A percentile compares a stretch with the other conserved stretches of the same genome.
These are phyloP conservation scores for Clarias pachynema DNA, from an alignment of 2,797 vertebrate genomes.

Conservation along the genomic window DNA sequence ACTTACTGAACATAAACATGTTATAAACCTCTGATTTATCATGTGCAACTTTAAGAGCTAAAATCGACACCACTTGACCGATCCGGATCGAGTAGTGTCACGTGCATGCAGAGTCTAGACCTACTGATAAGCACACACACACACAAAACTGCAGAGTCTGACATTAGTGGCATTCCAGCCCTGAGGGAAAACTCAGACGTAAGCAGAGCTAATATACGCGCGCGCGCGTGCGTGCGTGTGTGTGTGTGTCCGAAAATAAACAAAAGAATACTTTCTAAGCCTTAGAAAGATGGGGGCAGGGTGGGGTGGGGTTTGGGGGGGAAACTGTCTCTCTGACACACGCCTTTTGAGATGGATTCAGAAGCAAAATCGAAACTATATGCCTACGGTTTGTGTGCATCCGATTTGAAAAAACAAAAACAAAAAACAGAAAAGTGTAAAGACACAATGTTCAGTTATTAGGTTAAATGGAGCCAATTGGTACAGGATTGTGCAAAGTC, in stretches of 20 bases:
- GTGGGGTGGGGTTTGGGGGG: no score
- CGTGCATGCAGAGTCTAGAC: not conserved
- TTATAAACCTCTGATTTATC: not conserved
- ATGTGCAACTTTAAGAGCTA: not conserved
- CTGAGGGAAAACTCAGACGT: conserved; percentile 60
- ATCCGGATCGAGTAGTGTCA: no score
- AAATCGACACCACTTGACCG: not conserved
- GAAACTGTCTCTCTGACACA: no score
- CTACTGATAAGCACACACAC: conserved; percentile 4
- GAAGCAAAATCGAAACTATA: not conserved
- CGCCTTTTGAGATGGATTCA: not conserved
- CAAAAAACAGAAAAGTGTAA: not conserved
- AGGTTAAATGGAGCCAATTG: no score
- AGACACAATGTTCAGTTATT: not conserved
- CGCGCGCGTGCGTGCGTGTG: conserved; percentile 54
- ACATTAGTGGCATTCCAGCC: conserved; percentile 66
- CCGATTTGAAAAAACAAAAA: no score
- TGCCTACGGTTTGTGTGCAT: no score
- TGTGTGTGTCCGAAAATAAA: conserved; percentile 57
- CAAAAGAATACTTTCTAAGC: conserved; percentile 78
- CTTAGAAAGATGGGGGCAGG: not conserved
- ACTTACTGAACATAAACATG: not conserved
- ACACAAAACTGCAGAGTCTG: conserved; percentile 16
- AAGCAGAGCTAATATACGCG: conserved; percentile 63
- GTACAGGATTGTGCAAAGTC: no score